Conservation (phyloP, 2,797 vertebrate species). For the Odontamblyopus rebecca region DNA sequence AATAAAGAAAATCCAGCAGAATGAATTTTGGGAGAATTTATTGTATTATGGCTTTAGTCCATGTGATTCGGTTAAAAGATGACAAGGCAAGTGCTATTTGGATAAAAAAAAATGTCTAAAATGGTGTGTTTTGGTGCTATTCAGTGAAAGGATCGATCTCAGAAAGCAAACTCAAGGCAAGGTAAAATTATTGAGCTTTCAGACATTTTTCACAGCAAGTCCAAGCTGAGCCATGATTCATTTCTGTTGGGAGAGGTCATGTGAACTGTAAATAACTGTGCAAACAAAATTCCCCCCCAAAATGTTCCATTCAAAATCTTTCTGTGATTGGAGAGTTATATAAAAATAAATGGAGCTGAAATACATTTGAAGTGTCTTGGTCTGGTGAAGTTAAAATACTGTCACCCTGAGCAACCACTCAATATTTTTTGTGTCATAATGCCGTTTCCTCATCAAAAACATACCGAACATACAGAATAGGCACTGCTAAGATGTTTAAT, state of each 20-base stretch:
- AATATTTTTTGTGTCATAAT: too few relatives aligned
- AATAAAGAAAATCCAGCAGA: background rate
- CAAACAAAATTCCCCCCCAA: background rate
- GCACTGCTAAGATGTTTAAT: too few relatives aligned
- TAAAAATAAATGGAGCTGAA: background rate
- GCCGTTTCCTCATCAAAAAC: too few relatives aligned
- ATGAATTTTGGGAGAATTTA: background rate
- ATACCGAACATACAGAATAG: too few relatives aligned
- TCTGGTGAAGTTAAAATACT: too few relatives aligned
- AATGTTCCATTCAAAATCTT: background rate
- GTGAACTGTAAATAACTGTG: background rate
- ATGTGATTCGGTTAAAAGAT: background rate
- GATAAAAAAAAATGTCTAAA: background rate
- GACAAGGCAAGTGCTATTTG: background rate
- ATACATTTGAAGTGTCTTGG: background rate
- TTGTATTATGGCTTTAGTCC: background rate
- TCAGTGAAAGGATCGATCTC: background rate
- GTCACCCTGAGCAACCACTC: too few relatives aligned
- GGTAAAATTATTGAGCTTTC: background rate
- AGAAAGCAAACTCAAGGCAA: background rate
- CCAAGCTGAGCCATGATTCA: background rate
- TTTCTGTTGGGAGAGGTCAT: background rate
- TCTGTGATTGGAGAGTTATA: background rate
- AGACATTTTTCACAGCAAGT: conserved; percentile 1
- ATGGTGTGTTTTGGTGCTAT: background rate